These are phyloP conservation scores for Frankliniella intonsa DNA, from an alignment of 2,888 invertebrate species.

Conservation along the genomic window DNA sequence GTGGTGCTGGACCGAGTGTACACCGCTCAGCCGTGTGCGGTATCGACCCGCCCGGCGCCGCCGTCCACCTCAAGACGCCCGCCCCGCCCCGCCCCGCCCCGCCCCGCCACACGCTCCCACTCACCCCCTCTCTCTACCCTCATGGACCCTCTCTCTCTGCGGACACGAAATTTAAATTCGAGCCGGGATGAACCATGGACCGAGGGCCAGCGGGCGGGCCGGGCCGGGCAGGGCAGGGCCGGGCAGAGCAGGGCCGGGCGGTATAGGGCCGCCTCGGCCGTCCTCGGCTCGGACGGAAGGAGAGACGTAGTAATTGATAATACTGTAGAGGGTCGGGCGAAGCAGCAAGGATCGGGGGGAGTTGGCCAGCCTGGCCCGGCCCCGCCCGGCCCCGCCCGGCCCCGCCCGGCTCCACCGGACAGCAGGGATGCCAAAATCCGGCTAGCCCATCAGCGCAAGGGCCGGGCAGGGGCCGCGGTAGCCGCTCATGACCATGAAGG, in stretches of 20 bases:
- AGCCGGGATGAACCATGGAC: neutral
- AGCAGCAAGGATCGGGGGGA: neutral
- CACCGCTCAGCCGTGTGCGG: neutral
- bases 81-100: neutral
- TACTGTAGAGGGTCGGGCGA: slow-evolving; percentile 17
- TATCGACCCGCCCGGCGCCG: neutral
- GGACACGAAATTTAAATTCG: slow-evolving; percentile 4
- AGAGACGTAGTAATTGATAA: slow-evolving; percentile 13
- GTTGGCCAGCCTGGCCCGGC: neutral
- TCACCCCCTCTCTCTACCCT: too few relatives aligned
- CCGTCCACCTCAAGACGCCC: neutral
- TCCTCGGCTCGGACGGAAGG: neutral
- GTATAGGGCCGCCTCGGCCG: neutral
- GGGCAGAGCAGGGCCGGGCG: neutral
- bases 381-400: neutral
- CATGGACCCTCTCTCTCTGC: neutral
- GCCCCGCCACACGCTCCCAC: neutral
- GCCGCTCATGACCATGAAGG: neutral
- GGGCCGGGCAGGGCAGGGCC: neutral
- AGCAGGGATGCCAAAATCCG: slow-evolving; percentile 7
- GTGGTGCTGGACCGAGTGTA: neutral
- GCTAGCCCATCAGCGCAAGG: neutral
- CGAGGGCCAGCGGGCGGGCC: neutral
- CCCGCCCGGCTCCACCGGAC: neutral
- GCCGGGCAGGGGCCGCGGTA: neutral